Base-by-base conservation (phyloP, 2,888 invertebrate species). In the Micoletzkya japonica region DNA sequence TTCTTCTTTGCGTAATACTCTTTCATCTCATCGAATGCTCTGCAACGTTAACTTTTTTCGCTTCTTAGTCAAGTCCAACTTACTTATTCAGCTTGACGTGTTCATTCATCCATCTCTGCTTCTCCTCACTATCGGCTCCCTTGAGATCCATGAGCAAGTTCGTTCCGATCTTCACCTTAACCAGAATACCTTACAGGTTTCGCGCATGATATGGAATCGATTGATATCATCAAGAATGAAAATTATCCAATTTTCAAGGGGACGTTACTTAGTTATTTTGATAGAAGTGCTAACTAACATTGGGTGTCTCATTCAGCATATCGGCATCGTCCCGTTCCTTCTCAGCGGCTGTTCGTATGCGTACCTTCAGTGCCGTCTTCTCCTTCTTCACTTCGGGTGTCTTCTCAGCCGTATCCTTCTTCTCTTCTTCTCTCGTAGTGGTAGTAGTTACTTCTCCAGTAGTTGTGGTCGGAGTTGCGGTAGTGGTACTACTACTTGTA, bases 291-390 rank as follows among this genome's bases (percentile, higher is more conserved):
- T 14, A 17, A 26, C 58, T 57, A 57, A 76, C 74, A 37, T 63
- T 68, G 57, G 71, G 72, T 57, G 73, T 71, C 64, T 74, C 74
- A 34, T 76, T 74, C 34, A 71, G 44, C 60, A 74, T 76, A 49
- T 76, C 74, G 54, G 72, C 73, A 34, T 76, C 60, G 24, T 75
- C 63, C 4, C 60, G 63, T 14, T 70, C 70, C 20, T 70, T 69
- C 58, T 75, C 74, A 52, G 70, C 72, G 26, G 70, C 73, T 14
- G 73, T 67, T 56, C 71, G 39, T 14, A 75, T 67, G 7, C 74
- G 69, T 2, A 75, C 74, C 26, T 68, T 68, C 24, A 75, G 44
- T 14, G 71, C 71, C 0, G 73, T 60, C 26, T 70, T 69, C 10
- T 4, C 24, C 32, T 20, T 7, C 7, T 32, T 4, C 14, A 63